Evolutionary conservation across 2,113 vertebrate genomes (phyloP).

Genomic region (Heloderma charlesbogerti): DNA sequence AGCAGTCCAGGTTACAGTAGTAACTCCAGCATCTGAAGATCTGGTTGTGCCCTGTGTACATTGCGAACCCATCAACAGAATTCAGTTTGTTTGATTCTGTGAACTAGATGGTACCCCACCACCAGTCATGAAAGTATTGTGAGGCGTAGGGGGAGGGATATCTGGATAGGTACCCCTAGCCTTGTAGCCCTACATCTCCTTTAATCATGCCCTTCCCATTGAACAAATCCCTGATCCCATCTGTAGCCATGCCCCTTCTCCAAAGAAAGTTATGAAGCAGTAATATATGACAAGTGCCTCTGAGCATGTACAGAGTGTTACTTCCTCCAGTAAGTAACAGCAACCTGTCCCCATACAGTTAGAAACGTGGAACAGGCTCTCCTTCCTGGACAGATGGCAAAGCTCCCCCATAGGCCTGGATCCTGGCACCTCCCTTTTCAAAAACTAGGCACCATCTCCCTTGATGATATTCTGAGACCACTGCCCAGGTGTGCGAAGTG

Average conservation of each 20-base stretch:
- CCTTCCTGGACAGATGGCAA: neutral
- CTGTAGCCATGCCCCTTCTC: neutral
- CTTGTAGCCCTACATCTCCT: neutral
- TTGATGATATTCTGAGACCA: neutral
- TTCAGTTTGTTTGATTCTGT: neutral
- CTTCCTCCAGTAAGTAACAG: neutral
- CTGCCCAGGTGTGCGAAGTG: no score
- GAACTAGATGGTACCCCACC: neutral
- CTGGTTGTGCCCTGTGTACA: neutral
- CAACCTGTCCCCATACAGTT: no score
- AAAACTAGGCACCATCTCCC: neutral
- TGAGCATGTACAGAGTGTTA: neutral
- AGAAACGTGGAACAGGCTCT: neutral
- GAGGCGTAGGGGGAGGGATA: no score
- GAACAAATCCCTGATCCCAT: neutral
- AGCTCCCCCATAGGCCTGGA: no score
- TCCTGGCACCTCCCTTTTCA: neutral
- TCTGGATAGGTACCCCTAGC: no score
- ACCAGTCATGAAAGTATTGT: no score
- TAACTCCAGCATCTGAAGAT: neutral
- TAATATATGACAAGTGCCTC: no score
- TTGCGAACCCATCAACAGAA: neutral
- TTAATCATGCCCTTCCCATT: neutral
- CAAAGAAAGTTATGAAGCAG: neutral
- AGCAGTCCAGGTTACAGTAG: neutral